phyloP scores from a whole-genome alignment of 2,797 vertebrate genomes.

The Pangasius mekongensis region DNA sequence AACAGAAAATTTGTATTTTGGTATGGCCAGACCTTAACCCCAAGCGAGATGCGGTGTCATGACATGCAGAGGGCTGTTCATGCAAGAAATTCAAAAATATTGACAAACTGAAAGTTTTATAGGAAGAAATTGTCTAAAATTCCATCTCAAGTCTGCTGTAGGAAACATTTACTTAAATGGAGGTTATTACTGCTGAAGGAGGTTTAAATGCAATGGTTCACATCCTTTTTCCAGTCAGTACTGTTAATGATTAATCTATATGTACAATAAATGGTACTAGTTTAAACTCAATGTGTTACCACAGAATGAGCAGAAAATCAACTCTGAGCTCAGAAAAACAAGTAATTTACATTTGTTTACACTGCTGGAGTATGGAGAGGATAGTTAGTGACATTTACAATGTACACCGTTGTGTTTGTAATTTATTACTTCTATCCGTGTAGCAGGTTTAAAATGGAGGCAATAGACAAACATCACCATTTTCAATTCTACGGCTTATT shows the following conservation, averaged over 20 bases:
- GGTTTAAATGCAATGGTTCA: background rate
- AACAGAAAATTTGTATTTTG: background rate
- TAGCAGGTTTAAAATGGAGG: background rate
- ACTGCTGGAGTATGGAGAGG: background rate
- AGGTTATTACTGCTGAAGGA: background rate
- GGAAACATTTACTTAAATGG: background rate
- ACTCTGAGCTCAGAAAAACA: background rate
- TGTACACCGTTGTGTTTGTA: background rate
- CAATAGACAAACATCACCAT: background rate
- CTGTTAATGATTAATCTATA: background rate
- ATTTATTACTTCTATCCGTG: background rate
- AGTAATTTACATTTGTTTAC: background rate
- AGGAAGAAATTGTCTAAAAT: background rate
- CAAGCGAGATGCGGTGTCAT: background rate
- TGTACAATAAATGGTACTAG: background rate
- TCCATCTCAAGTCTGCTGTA: background rate
- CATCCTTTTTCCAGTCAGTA: background rate
- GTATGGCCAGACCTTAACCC: no score
- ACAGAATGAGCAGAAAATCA: background rate
- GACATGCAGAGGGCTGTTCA: background rate
- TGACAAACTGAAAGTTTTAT: background rate
- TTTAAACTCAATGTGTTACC: background rate
- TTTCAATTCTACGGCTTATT: background rate
- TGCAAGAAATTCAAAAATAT: background rate
- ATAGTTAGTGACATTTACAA: background rate